phyloP scores from a whole-genome alignment of 2,797 vertebrate genomes.

The Gadopsis marmoratus region DNA sequence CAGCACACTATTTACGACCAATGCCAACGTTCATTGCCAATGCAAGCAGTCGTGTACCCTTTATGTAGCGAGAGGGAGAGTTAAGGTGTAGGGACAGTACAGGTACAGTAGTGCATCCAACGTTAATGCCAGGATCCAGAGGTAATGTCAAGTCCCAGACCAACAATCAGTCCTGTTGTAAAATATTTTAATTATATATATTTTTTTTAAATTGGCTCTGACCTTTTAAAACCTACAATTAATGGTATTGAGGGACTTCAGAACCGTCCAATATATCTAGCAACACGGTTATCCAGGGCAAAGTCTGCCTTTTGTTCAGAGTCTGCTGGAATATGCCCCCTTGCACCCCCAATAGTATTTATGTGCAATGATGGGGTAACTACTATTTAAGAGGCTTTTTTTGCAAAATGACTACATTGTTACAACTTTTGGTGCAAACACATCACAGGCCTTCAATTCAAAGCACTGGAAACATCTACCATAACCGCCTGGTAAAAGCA shows the following conservation, averaged over 20 bases:
- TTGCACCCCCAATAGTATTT: background rate
- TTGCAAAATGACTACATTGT: background rate
- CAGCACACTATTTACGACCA: background rate
- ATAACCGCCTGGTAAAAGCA: constrained; percentile 2
- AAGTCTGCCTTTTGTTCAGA: background rate
- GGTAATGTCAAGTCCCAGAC: too few relatives aligned
- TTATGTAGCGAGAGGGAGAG: background rate
- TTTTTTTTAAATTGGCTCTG: background rate
- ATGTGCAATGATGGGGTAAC: background rate
- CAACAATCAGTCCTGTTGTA: too few relatives aligned
- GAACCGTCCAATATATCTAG: background rate
- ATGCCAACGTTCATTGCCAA: background rate
- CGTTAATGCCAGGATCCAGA: too few relatives aligned
- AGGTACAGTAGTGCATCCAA: too few relatives aligned
- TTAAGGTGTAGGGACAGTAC: too few relatives aligned
- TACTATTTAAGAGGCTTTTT: background rate
- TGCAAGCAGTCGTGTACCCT: background rate
- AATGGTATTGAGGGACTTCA: background rate
- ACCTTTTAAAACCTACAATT: background rate
- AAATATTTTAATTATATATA: background rate
- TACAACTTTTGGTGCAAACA: background rate
- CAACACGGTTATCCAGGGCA: background rate
- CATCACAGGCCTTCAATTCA: background rate
- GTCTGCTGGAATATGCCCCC: background rate
- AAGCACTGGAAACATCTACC: background rate